phyloP scores from a whole-genome alignment of 2,113 vertebrate species.

The Gadus chalcogrammus region DNA sequence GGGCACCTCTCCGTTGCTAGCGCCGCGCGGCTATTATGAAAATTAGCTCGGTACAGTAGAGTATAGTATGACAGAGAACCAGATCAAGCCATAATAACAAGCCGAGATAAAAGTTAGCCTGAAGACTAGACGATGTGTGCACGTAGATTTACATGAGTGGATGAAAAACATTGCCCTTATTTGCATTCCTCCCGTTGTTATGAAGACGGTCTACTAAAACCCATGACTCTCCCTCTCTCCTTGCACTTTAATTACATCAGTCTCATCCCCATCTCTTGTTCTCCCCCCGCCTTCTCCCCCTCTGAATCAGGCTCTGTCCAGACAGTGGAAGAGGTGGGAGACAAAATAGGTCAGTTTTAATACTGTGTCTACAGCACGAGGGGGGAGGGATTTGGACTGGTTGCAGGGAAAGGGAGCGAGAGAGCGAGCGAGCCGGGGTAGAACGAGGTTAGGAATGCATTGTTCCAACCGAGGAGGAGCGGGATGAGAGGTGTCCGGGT shows the following conservation, averaged over 20 bases:
- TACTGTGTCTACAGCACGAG: conserved; percentile 40
- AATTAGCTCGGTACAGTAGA: conserved; percentile 24
- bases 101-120: too few relatives aligned
- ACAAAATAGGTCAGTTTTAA: conserved; percentile 67
- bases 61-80: background rate
- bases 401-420: conserved; percentile 7
- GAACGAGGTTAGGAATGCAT: conserved; percentile 33
- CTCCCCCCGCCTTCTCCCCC: background rate
- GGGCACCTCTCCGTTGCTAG: background rate
- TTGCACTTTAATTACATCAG: conserved; percentile 36
- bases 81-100: background rate
- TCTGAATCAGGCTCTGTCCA: conserved; percentile 12
- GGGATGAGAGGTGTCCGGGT: background rate
- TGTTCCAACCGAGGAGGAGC: conserved; percentile 22
- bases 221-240: conserved; percentile 14
- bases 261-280: conserved; percentile 8
- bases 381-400: conserved; percentile 50
- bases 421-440: conserved; percentile 21
- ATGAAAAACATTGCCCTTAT: background rate
- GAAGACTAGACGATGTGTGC: too few relatives aligned
- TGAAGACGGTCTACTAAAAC: conserved; percentile 15
- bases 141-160: too few relatives aligned
- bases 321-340: conserved; percentile 22
- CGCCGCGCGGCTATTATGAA: conserved; percentile 6
- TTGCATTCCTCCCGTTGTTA: conserved; percentile 36